Evolutionary conservation across 1,140 invertebrate genomes (phyloP).

Genomic region (Listronotus bonariensis): DNA sequence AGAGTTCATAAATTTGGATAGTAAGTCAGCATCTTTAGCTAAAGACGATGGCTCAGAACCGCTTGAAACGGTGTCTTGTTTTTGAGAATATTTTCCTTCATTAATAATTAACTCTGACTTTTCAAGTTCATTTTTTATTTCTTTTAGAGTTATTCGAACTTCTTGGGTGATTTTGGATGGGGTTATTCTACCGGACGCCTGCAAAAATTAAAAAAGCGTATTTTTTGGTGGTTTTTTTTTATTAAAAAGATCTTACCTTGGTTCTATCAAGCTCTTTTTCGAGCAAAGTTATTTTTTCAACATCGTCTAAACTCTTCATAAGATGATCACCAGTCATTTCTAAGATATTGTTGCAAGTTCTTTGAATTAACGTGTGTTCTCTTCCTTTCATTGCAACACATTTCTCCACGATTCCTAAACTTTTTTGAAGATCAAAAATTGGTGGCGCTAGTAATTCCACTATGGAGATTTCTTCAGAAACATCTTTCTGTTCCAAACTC

Average conservation of each 20-base stretch:
- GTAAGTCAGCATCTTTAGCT: constrained; percentile 41
- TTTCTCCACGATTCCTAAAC: constrained; percentile 68
- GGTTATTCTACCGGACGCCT: constrained; percentile 56
- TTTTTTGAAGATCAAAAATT: constrained; percentile 65
- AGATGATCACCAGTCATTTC: constrained; percentile 62
- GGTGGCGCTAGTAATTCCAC: constrained; percentile 64
- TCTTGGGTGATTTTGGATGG: constrained; percentile 55
- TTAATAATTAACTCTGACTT: constrained; percentile 55
- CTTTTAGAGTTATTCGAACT: constrained; percentile 61
- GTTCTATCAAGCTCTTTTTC: constrained; percentile 58
- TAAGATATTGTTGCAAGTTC: constrained; percentile 66
- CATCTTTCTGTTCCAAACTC: constrained; percentile 53
- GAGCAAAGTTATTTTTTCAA: constrained; percentile 56
- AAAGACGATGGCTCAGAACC: constrained; percentile 31
- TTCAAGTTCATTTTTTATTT: constrained; percentile 58
- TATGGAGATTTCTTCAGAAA: constrained; percentile 55
- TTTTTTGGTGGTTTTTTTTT: too few relatives aligned
- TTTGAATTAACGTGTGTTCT: constrained; percentile 66
- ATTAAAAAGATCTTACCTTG: constrained; percentile 40
- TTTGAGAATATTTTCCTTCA: constrained; percentile 35
- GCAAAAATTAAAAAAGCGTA: background rate
- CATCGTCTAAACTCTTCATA: constrained; percentile 57
- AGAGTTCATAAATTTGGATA: constrained; percentile 32
- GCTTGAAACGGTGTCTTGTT: constrained; percentile 3
- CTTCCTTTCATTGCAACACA: constrained; percentile 69